A percentile compares a stretch with the other conserved stretches of the same genome.
These are phyloP conservation scores for Argopecten irradians DNA, from an alignment of 1,140 invertebrate genomes.

Conservation along the genomic window DNA sequence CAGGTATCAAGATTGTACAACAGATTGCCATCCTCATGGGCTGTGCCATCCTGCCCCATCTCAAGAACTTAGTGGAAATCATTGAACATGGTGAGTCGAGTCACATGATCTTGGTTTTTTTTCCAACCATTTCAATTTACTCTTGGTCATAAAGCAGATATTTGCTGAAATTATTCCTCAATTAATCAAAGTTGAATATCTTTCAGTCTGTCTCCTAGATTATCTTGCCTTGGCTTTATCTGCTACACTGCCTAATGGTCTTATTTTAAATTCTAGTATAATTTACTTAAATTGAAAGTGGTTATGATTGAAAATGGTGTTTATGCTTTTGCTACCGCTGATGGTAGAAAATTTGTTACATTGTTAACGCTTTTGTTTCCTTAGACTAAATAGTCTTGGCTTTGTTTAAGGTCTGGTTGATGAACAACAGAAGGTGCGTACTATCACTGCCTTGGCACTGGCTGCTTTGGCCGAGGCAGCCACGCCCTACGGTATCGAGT, in stretches of 20 bases:
- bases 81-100: constrained; percentile 94
- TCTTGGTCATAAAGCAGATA: background rate
- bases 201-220: too few relatives aligned
- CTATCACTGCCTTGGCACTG: constrained; percentile 98
- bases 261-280: too few relatives aligned
- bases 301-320: too few relatives aligned
- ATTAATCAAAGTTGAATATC: too few relatives aligned
- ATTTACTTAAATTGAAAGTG: too few relatives aligned
- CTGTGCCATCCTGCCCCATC: constrained; percentile 98
- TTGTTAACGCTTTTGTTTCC: background rate
- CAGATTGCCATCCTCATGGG: constrained; percentile 99
- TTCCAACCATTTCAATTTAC: background rate
- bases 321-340: too few relatives aligned
- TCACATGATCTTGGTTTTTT: background rate
- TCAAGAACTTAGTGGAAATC: constrained; percentile 98
- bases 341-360: background rate
- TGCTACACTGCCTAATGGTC: too few relatives aligned
- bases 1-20: constrained; percentile 99
- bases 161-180: background rate
- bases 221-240: too few relatives aligned
- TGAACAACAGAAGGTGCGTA: constrained; percentile 89
- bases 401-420: constrained; percentile 80
- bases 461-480: constrained; percentile 97
- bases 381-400: background rate
- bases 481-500: constrained; percentile 99